Evolutionary conservation across 2,797 vertebrate genomes (phyloP).

Genomic region (Lutjanus argentimaculatus): DNA sequence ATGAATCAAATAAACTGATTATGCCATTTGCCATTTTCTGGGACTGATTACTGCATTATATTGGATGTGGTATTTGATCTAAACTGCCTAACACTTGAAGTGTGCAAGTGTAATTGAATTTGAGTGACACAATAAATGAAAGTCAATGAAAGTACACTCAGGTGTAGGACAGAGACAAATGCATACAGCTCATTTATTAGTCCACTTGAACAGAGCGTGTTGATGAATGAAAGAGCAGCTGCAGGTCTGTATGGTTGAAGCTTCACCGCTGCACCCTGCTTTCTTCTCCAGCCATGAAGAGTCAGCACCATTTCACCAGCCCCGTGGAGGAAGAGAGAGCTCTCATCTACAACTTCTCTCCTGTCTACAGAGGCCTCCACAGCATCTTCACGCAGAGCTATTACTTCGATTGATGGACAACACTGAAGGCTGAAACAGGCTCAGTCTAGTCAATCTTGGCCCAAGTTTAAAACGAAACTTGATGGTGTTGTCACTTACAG

Average conservation of each 20-base stretch:
- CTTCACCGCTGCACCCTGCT: background rate
- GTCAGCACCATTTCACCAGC: conserved; percentile 63
- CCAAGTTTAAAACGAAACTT: background rate
- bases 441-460: background rate
- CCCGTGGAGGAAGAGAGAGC: conserved; percentile 63
- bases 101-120: background rate
- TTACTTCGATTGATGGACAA: conserved; percentile 66
- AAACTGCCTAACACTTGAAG: background rate
- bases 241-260: background rate
- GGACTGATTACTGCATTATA: background rate
- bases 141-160: background rate
- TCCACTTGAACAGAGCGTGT: background rate
- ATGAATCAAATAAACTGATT: background rate
- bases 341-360: conserved; percentile 78
- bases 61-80: background rate
- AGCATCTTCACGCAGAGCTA: conserved; percentile 74
- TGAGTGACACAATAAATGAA: background rate
- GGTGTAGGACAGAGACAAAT: background rate
- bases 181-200: background rate
- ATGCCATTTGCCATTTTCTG: background rate
- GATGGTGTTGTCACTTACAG: background rate
- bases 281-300: conserved; percentile 72
- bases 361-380: conserved; percentile 35
- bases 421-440: background rate
- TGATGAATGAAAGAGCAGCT: background rate